Evolutionary conservation across 1,140 invertebrate genomes (phyloP).

Genomic region (Bombus fervidus): DNA sequence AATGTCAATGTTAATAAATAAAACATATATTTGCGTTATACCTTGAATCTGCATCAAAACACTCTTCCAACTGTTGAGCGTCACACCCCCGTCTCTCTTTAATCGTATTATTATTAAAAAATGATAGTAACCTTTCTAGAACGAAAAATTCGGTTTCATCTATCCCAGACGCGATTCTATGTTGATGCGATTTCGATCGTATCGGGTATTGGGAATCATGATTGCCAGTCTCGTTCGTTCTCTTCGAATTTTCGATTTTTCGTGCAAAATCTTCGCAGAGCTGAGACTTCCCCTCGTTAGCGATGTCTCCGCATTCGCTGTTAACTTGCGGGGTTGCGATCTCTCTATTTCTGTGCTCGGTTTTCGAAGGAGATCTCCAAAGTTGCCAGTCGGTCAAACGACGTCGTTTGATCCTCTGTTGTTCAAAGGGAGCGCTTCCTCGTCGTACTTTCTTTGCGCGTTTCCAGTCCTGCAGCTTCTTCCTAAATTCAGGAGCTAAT

Average conservation of each 20-base stretch:
- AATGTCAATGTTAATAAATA: no score
- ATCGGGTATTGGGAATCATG: neutral
- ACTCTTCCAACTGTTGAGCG: slow-evolving; percentile 43
- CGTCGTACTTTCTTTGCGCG: slow-evolving; percentile 86
- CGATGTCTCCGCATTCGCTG: slow-evolving; percentile 28
- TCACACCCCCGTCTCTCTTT: slow-evolving; percentile 86
- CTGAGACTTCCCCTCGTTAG: slow-evolving; percentile 81
- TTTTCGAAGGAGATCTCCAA: slow-evolving; percentile 79
- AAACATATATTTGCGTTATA: neutral
- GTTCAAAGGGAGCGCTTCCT: slow-evolving; percentile 71
- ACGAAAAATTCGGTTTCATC: slow-evolving; percentile 82
- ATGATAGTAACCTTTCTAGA: slow-evolving; percentile 61
- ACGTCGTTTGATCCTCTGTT: slow-evolving; percentile 76
- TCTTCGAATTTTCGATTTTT: slow-evolving; percentile 87
- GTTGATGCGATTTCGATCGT: slow-evolving; percentile 12
- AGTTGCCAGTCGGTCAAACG: slow-evolving; percentile 89
- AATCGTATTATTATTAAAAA: slow-evolving; percentile 78
- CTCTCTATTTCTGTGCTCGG: slow-evolving; percentile 52
- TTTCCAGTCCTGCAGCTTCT: slow-evolving; percentile 93
- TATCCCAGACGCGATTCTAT: slow-evolving; percentile 48
- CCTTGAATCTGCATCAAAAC: slow-evolving; percentile 54
- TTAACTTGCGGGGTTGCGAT: neutral
- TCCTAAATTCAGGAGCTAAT: slow-evolving; percentile 89
- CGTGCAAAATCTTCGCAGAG: slow-evolving; percentile 87
- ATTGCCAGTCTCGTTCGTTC: slow-evolving; percentile 73